A percentile compares a stretch with the other conserved stretches of the same genome.
Evolutionary conservation across 2,797 vertebrate species (phyloP).

Genomic region (Pangasius larnaudii): DNA sequence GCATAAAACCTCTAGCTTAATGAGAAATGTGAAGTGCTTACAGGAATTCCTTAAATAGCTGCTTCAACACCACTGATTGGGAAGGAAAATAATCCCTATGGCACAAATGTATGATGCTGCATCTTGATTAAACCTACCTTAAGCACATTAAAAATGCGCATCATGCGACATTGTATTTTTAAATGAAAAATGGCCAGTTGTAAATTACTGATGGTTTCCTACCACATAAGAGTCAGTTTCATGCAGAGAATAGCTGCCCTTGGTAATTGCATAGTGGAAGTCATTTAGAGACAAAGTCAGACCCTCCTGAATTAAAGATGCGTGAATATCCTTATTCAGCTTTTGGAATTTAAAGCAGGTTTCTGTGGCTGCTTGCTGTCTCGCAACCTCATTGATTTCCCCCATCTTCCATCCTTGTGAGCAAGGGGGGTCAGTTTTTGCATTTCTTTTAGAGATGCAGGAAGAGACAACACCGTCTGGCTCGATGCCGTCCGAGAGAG

Average conservation of each 20-base stretch:
- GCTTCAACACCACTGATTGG: constrained; percentile 20
- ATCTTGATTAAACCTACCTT: constrained; percentile 13
- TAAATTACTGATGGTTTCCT: constrained; percentile 26
- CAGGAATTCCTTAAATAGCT: constrained; percentile 11
- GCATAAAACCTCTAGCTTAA: constrained; percentile 5
- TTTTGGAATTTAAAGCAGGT: constrained; percentile 69
- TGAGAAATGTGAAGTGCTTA: constrained; percentile 8
- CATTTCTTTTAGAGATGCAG: constrained; percentile 63
- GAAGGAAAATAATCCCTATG: constrained; percentile 9
- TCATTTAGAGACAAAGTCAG: constrained; percentile 68
- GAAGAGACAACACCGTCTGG: constrained; percentile 54
- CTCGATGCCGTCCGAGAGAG: constrained; percentile 50
- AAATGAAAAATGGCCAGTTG: constrained; percentile 20
- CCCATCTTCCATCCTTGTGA: constrained; percentile 55
- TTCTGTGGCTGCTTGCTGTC: constrained; percentile 62
- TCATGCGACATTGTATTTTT: constrained; percentile 4
- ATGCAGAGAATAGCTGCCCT: constrained; percentile 42
- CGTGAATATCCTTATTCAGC: constrained; percentile 65
- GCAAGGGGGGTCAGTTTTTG: constrained; percentile 54
- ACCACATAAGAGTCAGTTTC: constrained; percentile 39
- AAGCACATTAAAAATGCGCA: constrained; percentile 11
- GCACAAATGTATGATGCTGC: background rate
- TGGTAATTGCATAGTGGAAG: constrained; percentile 60
- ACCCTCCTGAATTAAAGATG: constrained; percentile 67
- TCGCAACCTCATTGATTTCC: constrained; percentile 69